Conservation (phyloP, 2,888 invertebrate species). For the Mythimna impura region DNA sequence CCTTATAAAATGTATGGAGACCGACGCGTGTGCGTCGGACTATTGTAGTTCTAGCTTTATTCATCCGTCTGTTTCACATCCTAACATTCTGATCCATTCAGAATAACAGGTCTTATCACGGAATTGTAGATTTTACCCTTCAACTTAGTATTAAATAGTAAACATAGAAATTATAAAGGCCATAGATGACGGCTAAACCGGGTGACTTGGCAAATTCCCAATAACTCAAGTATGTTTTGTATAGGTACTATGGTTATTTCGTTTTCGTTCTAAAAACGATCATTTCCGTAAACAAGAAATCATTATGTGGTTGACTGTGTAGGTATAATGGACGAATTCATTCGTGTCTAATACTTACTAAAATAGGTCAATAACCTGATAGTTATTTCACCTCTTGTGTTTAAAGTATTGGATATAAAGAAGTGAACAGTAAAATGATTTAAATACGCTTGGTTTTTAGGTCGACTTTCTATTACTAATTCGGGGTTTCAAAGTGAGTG, state of each 20-base stretch:
- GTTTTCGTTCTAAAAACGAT: conserved; percentile 6
- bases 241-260: neutral
- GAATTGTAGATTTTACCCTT: too few relatives aligned
- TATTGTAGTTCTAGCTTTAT: too few relatives aligned
- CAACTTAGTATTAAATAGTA: neutral
- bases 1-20: too few relatives aligned
- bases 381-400: neutral
- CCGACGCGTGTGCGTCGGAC: too few relatives aligned
- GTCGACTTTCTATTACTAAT: neutral
- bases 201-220: conserved; percentile 14
- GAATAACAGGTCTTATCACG: too few relatives aligned
- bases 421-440: neutral
- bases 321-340: conserved; percentile 1
- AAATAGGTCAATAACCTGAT: neutral
- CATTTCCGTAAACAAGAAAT: conserved; percentile 8
- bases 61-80: too few relatives aligned
- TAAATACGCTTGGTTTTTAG: neutral
- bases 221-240: conserved; percentile 2
- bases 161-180: neutral
- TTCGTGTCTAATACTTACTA: neutral
- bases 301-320: conserved; percentile 22
- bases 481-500: neutral
- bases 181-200: neutral
- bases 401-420: neutral
- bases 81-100: too few relatives aligned